phyloP scores from a whole-genome alignment of 2,113 vertebrate species.

The Chrysochloris asiatica region DNA sequence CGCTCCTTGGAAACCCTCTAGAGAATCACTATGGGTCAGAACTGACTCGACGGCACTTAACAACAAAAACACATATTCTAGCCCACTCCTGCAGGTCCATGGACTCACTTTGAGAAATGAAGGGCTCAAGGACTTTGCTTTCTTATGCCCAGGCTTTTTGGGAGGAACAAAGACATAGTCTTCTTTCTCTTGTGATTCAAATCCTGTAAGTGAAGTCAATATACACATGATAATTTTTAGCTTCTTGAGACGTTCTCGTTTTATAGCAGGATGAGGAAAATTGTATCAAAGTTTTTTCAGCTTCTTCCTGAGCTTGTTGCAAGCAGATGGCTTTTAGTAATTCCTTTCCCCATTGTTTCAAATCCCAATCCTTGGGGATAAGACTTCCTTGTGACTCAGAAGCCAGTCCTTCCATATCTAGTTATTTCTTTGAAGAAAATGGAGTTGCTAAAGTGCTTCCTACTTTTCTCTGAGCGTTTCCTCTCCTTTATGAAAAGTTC shows the following conservation, averaged over 20 bases:
- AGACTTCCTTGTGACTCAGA: constrained; percentile 50
- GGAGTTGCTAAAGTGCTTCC: not conserved
- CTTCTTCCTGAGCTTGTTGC: constrained; percentile 51
- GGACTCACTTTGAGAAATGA: not conserved
- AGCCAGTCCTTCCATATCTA: not conserved
- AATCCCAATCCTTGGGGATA: not conserved
- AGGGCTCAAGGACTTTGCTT: not conserved
- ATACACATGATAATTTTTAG: not conserved
- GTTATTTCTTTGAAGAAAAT: constrained; percentile 16
- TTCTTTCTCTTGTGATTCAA: not conserved
- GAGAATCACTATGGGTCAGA: too few species aligned
- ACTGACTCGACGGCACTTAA: too few species aligned
- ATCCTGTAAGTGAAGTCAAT: not conserved
- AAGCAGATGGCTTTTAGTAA: not conserved
- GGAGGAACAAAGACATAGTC: not conserved
- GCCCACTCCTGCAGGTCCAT: not conserved
- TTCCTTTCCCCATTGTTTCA: constrained; percentile 7
- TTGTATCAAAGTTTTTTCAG: constrained; percentile 24
- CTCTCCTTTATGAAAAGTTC: not conserved
- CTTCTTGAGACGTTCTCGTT: not conserved
- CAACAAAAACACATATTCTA: too few species aligned
- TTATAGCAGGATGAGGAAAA: constrained; percentile 17
- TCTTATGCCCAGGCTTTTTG: not conserved
- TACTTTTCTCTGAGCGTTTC: not conserved
- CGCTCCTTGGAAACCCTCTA: too few species aligned